A percentile compares a stretch with the other conserved stretches of the same genome.
Evolutionary conservation across 2,113 vertebrate species (phyloP).

Genomic region (Romanogobio albipinnatus): DNA sequence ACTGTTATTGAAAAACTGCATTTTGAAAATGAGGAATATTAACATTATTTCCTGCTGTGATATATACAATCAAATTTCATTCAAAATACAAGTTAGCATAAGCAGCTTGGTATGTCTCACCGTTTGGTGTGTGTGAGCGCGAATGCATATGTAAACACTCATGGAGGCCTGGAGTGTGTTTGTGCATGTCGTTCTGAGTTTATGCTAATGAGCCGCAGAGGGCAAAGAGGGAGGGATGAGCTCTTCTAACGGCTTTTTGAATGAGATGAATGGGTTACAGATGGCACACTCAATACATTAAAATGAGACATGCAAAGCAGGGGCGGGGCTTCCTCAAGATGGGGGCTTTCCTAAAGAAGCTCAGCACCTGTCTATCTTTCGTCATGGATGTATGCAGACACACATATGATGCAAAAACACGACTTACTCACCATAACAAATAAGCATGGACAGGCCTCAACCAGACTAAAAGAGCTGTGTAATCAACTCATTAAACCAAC

Average conservation of each 20-base stretch:
- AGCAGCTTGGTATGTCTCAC: constrained; percentile 8
- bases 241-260: constrained; percentile 76
- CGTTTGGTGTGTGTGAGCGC: constrained; percentile 22
- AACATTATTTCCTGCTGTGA: neutral
- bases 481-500: constrained; percentile 8
- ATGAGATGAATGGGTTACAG: constrained; percentile 81
- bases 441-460: neutral
- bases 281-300: constrained; percentile 80
- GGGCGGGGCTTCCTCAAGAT: constrained; percentile 62
- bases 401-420: constrained; percentile 28
- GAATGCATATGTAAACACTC: constrained; percentile 37
- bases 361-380: constrained; percentile 51
- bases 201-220: constrained; percentile 54
- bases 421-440: constrained; percentile 14
- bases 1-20: neutral
- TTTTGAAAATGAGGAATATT: constrained; percentile 10
- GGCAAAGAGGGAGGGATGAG: constrained; percentile 39
- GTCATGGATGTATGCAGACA: constrained; percentile 33
- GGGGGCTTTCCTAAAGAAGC: constrained; percentile 50
- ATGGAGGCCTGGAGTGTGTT: constrained; percentile 28
- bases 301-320: constrained; percentile 75
- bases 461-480: neutral
- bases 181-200: constrained; percentile 57
- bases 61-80: constrained; percentile 11
- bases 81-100: neutral